Evolutionary conservation across 2,888 invertebrate species (phyloP).

Genomic region (Pterostichus niger): DNA sequence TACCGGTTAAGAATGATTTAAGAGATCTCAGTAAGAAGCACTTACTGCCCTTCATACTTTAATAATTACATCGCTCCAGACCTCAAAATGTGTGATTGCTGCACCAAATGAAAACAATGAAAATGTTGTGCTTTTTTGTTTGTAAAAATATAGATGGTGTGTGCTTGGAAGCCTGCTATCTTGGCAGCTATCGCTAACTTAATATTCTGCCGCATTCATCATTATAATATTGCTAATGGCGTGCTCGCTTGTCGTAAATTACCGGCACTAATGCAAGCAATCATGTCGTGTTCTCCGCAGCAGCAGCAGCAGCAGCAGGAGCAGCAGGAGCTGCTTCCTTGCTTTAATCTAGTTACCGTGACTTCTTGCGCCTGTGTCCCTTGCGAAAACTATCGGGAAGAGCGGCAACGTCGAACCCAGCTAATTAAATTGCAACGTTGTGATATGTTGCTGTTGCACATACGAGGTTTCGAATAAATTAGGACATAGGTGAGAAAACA

Average conservation of each 20-base stretch:
- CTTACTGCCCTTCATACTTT: no score
- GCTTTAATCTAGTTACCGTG: conserved; percentile 56
- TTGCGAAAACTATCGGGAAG: conserved; percentile 16
- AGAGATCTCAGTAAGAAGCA: no score
- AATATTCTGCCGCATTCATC: conserved; percentile 12
- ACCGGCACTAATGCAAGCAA: conserved; percentile 52
- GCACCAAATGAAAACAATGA: no score
- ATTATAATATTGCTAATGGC: conserved; percentile 58
- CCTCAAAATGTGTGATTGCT: no score
- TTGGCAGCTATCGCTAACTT: background rate
- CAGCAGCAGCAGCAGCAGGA: background rate
- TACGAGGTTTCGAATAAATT: no score
- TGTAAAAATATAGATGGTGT: no score
- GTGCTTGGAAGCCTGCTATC: background rate
- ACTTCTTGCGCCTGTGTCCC: conserved; percentile 47
- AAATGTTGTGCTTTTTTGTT: no score
- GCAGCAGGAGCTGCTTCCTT: conserved; percentile 5
- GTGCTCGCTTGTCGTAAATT: conserved; percentile 25
- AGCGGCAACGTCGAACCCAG: background rate
- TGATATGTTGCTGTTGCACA: background rate
- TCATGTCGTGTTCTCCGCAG: conserved; percentile 17
- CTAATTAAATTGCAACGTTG: conserved; percentile 24
- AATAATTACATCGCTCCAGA: no score
- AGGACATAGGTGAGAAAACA: no score
- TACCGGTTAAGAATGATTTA: no score